These are phyloP conservation scores for Augochlorella aurata DNA, from an alignment of 2,888 invertebrate genomes.

Conservation along the genomic window DNA sequence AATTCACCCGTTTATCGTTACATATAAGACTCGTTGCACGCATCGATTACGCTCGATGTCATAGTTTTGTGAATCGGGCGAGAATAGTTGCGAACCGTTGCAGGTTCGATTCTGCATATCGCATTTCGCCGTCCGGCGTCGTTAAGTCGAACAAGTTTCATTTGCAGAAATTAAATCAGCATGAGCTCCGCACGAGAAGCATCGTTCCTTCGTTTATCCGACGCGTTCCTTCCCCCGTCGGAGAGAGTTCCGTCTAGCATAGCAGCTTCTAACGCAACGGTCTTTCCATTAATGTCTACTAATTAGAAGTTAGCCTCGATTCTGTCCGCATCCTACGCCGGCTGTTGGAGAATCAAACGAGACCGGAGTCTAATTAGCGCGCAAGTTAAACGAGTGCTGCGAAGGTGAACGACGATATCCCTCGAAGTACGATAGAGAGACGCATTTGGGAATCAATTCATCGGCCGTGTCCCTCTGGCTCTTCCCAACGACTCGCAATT, in stretches of 20 bases:
- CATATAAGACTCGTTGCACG: no score
- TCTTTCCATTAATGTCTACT: conserved; percentile 42
- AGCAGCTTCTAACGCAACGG: conserved; percentile 28
- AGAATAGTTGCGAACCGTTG: not conserved
- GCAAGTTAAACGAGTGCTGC: conserved; percentile 52
- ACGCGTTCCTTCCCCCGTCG: conserved; percentile 9
- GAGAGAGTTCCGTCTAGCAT: conserved; percentile 23
- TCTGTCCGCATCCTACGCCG: conserved; percentile 11
- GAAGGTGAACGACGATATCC: conserved; percentile 16
- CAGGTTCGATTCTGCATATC: conserved; percentile 3
- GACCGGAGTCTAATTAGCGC: conserved; percentile 53
- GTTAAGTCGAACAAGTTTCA: not conserved
- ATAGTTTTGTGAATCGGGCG: not conserved
- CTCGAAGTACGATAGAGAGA: not conserved
- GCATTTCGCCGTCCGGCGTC: not conserved
- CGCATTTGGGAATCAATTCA: not conserved
- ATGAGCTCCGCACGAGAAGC: conserved; percentile 13
- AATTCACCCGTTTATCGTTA: no score
- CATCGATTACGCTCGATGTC: no score
- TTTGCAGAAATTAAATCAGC: conserved; percentile 32
- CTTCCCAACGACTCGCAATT: not conserved
- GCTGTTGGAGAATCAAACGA: conserved; percentile 18
- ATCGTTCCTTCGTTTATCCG: conserved; percentile 11
- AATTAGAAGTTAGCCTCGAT: conserved; percentile 37
- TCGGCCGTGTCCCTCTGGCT: not conserved